Conservation (phyloP, 2,113 vertebrate genomes). For the Dryoscopus gambensis region DNA sequence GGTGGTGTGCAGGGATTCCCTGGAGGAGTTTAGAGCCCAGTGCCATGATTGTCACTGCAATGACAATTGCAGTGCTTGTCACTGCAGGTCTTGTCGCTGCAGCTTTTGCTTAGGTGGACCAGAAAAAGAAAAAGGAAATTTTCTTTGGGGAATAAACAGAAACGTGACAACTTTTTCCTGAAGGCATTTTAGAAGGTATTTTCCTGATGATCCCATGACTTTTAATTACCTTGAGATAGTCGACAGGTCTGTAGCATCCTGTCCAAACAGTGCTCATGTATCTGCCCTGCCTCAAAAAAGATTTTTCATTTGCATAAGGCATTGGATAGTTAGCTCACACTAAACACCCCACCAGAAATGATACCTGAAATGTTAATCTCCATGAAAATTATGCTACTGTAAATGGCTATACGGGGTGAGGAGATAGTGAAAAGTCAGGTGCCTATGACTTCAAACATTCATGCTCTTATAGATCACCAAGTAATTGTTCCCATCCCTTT, state of each 20-base stretch:
- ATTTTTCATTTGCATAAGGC: background rate
- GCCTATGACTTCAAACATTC: background rate
- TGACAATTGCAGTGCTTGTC: background rate
- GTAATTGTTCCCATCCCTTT: background rate
- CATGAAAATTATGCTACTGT: background rate
- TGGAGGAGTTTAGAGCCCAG: background rate
- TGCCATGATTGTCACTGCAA: background rate
- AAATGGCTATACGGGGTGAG: background rate
- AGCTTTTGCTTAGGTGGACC: background rate
- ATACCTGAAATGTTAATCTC: background rate
- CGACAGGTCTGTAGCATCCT: background rate
- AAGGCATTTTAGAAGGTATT: background rate
- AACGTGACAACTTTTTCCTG: fast-evolving
- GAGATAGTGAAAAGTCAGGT: background rate
- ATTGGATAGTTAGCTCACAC: background rate
- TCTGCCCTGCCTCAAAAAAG: fast-evolving
- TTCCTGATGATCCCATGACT: background rate
- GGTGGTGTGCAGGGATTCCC: background rate
- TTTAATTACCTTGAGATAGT: background rate
- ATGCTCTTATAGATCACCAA: background rate
- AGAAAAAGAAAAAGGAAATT: background rate
- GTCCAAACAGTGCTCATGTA: background rate
- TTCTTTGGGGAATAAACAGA: background rate
- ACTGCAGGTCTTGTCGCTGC: background rate
- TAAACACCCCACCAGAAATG: background rate